Evolutionary conservation across 2,888 invertebrate species (phyloP).

Genomic region (Trichopria drosophilae): DNA sequence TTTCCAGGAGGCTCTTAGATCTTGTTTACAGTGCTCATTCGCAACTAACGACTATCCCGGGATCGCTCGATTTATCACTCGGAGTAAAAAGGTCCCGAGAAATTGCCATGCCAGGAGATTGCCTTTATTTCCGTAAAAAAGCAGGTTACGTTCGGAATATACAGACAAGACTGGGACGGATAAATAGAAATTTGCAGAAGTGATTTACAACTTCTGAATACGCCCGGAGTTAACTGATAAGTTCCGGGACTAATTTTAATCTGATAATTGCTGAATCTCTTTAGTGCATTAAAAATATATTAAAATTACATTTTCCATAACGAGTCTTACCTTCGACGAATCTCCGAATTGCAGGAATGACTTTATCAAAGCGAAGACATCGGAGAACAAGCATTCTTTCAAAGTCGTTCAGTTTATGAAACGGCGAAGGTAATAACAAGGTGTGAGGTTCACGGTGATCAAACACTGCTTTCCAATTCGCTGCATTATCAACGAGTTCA

Average conservation of each 20-base stretch:
- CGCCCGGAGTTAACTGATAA: too few species aligned
- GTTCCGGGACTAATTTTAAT: too few species aligned
- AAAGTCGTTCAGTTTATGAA: slow-evolving; percentile 70
- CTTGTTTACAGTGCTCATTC: slow-evolving; percentile 14
- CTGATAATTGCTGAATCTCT: too few species aligned
- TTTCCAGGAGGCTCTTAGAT: neutral
- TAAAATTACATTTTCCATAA: slow-evolving; percentile 7
- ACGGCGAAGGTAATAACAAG: slow-evolving; percentile 71
- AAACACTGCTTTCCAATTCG: slow-evolving; percentile 75
- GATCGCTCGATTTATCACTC: slow-evolving; percentile 20
- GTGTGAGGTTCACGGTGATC: slow-evolving; percentile 78
- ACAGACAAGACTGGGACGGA: too few species aligned
- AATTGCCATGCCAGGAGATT: too few species aligned
- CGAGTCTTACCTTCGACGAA: slow-evolving; percentile 67
- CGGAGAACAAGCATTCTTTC: slow-evolving; percentile 79
- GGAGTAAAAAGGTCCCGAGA: too few species aligned
- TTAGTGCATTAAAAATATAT: too few species aligned
- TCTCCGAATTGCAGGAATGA: slow-evolving; percentile 75
- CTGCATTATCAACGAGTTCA: slow-evolving; percentile 64
- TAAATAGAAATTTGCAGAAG: too few species aligned
- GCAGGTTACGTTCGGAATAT: too few species aligned
- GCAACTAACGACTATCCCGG: slow-evolving; percentile 14
- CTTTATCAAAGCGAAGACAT: slow-evolving; percentile 85
- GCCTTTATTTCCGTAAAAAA: too few species aligned
- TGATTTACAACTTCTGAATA: too few species aligned